Evolutionary conservation across 2,113 vertebrate species (phyloP).

Genomic region (Ceratotherium simum): DNA sequence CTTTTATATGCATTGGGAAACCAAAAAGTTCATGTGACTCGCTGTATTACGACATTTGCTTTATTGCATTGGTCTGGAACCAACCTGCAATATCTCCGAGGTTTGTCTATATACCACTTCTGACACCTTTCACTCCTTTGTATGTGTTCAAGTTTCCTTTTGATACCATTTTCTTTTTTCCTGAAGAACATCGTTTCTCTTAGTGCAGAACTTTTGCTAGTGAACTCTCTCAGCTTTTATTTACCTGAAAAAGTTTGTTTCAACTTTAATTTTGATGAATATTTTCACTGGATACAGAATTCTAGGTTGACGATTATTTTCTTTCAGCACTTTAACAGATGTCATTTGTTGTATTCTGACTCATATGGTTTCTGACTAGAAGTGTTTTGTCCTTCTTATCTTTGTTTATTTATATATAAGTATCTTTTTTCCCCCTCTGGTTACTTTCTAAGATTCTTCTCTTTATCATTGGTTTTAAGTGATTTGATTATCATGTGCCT

Average conservation of each 20-base stretch:
- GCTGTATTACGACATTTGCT: too few species aligned
- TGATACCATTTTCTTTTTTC: neutral
- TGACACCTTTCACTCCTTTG: neutral
- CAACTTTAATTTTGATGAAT: neutral
- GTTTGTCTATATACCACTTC: neutral
- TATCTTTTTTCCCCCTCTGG: neutral
- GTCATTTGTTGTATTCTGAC: neutral
- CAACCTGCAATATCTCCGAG: too few species aligned
- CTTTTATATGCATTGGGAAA: too few species aligned
- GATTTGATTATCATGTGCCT: neutral
- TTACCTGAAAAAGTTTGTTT: neutral
- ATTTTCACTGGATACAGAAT: constrained; percentile 1
- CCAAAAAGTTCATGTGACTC: too few species aligned
- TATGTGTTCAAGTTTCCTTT: neutral
- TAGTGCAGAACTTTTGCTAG: neutral
- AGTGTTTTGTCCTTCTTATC: neutral
- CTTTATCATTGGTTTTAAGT: neutral
- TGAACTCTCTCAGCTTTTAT: neutral
- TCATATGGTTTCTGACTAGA: neutral
- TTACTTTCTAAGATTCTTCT: constrained; percentile 3
- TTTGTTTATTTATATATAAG: neutral
- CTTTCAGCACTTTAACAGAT: neutral
- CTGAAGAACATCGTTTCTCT: neutral
- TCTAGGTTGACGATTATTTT: neutral
- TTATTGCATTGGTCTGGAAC: too few species aligned